Percentiles rank a stretch among this genome's conserved stretches.
These are phyloP conservation scores for Xanthorhoe designata DNA, from an alignment of 2,888 invertebrate species.

Conservation along the genomic window DNA sequence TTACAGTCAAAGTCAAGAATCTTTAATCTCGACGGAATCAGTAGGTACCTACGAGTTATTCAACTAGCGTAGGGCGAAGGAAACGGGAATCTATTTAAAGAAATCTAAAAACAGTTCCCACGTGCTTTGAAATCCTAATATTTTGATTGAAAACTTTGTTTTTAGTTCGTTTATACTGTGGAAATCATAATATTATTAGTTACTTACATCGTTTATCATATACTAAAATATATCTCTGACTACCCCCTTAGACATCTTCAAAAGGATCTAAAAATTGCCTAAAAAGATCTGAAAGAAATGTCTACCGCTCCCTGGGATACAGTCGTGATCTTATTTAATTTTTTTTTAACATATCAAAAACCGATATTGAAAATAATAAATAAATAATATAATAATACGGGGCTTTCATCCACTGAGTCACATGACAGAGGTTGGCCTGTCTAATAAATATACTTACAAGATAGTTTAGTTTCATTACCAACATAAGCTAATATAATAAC, in stretches of 20 bases:
- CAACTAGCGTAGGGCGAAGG: conserved; percentile 30
- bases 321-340: not conserved
- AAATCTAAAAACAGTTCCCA: conserved; percentile 43
- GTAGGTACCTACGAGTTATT: conserved; percentile 28
- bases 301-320: too few relatives aligned
- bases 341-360: too few relatives aligned
- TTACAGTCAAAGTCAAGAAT: conserved; percentile 34
- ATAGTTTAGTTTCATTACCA: too few relatives aligned
- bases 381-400: too few relatives aligned
- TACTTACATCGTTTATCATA: not conserved
- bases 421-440: too few relatives aligned
- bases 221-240: not conserved
- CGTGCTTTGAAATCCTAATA: conserved; percentile 36
- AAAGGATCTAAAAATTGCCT: too few relatives aligned
- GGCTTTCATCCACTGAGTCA: too few relatives aligned
- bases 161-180: conserved; percentile 6
- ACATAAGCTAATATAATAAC: not conserved
- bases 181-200: not conserved
- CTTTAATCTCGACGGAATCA: conserved; percentile 35
- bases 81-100: conserved; percentile 43
- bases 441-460: not conserved
- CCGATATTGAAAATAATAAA: too few relatives aligned
- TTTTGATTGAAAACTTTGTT: conserved; percentile 29
- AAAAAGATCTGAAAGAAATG: too few relatives aligned
- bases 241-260: too few relatives aligned